Evolutionary conservation across 2,888 invertebrate genomes (phyloP).

Genomic region (Chirona hameri): DNA sequence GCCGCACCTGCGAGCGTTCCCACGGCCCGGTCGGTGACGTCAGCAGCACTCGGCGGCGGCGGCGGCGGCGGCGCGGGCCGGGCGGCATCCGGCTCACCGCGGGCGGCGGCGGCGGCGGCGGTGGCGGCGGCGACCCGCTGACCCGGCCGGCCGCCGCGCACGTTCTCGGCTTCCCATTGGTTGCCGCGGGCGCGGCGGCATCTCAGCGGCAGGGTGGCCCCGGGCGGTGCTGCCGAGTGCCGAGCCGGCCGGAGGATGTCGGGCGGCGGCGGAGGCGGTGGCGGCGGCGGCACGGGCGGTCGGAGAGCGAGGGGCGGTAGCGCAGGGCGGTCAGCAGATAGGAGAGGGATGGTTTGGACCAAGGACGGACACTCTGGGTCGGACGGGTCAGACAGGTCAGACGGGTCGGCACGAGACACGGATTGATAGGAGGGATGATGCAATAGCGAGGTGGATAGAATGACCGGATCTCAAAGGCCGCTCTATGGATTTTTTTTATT

Average conservation of each 20-base stretch:
- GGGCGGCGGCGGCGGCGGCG: background rate
- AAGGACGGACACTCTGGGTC: background rate
- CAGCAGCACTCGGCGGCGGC: too few species aligned
- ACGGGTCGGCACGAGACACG: background rate
- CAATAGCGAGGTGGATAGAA: too few species aligned
- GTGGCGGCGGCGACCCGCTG: background rate
- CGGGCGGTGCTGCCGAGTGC: background rate
- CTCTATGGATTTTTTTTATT: too few species aligned
- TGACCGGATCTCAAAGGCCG: too few species aligned
- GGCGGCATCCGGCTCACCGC: slow-evolving; percentile 4
- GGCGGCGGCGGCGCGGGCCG: background rate
- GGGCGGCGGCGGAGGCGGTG: background rate
- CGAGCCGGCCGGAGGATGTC: background rate
- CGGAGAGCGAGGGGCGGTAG: background rate
- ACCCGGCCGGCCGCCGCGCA: slow-evolving; percentile 6
- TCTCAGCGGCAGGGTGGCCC: background rate
- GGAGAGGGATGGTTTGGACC: background rate
- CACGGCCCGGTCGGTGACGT: background rate
- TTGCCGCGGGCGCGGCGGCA: background rate
- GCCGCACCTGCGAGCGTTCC: background rate
- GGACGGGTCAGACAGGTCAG: background rate
- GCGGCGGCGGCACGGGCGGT: background rate
- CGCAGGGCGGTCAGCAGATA: background rate
- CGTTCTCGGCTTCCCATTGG: background rate
- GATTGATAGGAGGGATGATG: too few species aligned